Evolutionary conservation across 2,888 invertebrate genomes (phyloP), one percentile per base, ranked within the genome.

Genomic region (Amphipyra berbera): DNA sequence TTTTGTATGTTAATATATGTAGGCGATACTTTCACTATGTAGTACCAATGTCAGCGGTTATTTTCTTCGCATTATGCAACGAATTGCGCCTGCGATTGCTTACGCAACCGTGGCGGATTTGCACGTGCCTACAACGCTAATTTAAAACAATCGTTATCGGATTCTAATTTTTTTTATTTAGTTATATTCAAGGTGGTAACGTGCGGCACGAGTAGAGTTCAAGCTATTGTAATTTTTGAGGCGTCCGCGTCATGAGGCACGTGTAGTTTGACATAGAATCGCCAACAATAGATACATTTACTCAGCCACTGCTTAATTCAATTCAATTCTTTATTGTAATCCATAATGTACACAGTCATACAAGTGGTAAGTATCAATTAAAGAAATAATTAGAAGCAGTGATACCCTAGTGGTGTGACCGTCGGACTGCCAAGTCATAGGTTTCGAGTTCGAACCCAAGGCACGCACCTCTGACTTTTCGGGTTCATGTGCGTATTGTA

Each of bases 1-100:
- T 81, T 79, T 71, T 21, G 40, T 14, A 53, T 68, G 38, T 4
- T 33, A 9, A 8, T 40, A 14, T 44, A 72, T 70, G 68, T 78
- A 82, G 77, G 80, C 6, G 41, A 76, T 87, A 92, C 92, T 93
- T 93, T 93, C 93, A 90, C 93, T 89, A 83, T 84, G 88, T 90
- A 91, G 88, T 92, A 88, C 89, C 93, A 94, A 93, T 94, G 93
- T 93, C 93, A 94, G 89, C 59, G 63, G 71, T 76, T 88, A 90
- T 93, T 92, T 92, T 92, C 90, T 91, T 87, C 82, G 79, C 75
- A 82, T 90, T 89, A 88, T 83, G 86, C 86, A 90, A 91, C 82
- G 82, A 68, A 83, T 89, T 82, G 67, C 61, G 73, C 78, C 80
- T 83, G 81, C 61, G 73, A 79, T 81, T 83, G 81, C 75, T 88